Evolutionary conservation across 2,113 vertebrate genomes (phyloP), one percentile per base, ranked within the genome.

Genomic region (Acanthochromis polyacanthus): DNA sequence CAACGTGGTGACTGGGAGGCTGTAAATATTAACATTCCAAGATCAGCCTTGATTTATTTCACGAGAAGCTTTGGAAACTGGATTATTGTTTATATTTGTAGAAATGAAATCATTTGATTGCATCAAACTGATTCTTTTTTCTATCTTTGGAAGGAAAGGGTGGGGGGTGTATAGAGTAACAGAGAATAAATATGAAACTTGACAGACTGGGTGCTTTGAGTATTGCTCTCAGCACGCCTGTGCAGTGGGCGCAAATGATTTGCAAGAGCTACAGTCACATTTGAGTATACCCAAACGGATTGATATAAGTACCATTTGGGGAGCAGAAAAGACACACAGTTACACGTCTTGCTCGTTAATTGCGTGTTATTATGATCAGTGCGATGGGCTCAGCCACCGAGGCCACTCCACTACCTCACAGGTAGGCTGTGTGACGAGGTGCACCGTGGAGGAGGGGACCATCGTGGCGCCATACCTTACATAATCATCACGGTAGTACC

Each of bases 291-390:
- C 69, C 65, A 77, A 71, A 81, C 30, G 67, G 53, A 67, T 36
- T 78, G 38, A 72, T 72, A 83, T 81, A 78, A 79, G 73, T 79
- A 75, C 56, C 57, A 71, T 82, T 87, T 75, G 60, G 68, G 58
- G 78, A 85, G 51, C 3, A n/a, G 32, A 53, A 65, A 66, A 73
- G 83, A 75, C 81, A 85, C 82, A 70, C 82, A 78, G 82, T 87
- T 88, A 83, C 72, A 84, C 70, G 77, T 84, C 86, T 81, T 88
- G 60, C 82, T 79, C 48, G 45, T 91, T 93, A 93, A 93, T 91
- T 90, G 82, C 68, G 20, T 85, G 82, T 90, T 91, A 87, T 89
- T 85, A 85, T 88, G 81, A 92, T 81, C 82, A 82, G 57, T 78
- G 75, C 68, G 17, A 83, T 90, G 86, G 57, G 78, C 83, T 87